phyloP scores from a whole-genome alignment of 2,113 vertebrate genomes.

The Chaetura pelagica region DNA sequence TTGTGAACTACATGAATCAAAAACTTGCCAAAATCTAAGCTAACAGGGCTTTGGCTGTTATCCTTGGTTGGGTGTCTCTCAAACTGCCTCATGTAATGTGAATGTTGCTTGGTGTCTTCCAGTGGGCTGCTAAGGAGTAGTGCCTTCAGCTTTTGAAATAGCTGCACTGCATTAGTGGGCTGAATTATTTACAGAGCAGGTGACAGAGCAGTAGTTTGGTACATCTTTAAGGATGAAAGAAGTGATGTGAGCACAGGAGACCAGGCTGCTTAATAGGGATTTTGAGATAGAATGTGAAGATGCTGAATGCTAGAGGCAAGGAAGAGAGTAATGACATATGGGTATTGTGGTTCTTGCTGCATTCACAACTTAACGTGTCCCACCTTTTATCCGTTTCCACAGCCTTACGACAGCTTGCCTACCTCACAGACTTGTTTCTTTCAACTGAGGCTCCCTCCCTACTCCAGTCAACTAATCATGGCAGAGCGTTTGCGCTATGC shows the following conservation, averaged over 20 bases:
- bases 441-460: conserved; percentile 87
- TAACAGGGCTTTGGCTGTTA: not conserved
- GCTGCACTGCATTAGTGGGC: not conserved
- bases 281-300: not conserved
- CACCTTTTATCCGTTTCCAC: conserved; percentile 50
- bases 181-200: not conserved
- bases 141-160: not conserved
- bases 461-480: conserved; percentile 87
- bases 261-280: not conserved
- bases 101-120: not conserved
- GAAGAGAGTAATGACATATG: not conserved
- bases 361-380: not conserved
- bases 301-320: not conserved
- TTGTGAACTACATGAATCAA: not conserved
- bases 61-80: not conserved
- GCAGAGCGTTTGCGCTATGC: conserved; percentile 88
- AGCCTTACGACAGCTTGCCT: conserved; percentile 90
- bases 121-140: not conserved
- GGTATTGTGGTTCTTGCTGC: not conserved
- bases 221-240: not conserved
- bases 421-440: conserved; percentile 93
- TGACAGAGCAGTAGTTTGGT: not conserved
- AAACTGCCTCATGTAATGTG: not conserved
- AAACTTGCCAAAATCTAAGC: not conserved
- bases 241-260: not conserved